phyloP scores from a whole-genome alignment of 2,888 invertebrate genomes.

The Nephrotoma flavescens region DNA sequence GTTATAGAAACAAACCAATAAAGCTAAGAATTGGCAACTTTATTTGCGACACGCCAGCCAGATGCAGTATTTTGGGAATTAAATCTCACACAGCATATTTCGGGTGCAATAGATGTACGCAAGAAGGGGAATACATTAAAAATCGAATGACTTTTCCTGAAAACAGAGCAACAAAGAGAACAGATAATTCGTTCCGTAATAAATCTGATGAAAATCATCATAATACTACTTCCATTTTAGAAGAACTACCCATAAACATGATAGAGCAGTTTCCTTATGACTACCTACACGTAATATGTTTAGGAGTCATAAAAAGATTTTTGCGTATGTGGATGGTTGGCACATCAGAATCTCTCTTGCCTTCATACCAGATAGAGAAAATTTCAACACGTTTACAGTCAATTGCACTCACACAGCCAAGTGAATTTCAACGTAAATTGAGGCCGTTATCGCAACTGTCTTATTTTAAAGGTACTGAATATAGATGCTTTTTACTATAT shows the following conservation, averaged over 20 bases:
- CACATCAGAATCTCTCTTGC: not conserved
- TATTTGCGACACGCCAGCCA: not conserved
- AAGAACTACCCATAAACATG: constrained; percentile 12
- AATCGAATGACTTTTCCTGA: constrained; percentile 10
- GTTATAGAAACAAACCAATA: not conserved
- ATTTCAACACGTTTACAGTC: constrained; percentile 3
- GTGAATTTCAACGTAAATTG: constrained; percentile 15
- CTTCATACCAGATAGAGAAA: not conserved
- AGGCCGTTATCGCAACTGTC: constrained; percentile 11
- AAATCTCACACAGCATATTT: constrained; percentile 8
- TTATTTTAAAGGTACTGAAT: constrained; percentile 15
- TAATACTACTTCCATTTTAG: constrained; percentile 11
- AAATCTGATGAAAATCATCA: constrained; percentile 13
- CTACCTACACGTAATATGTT: constrained; percentile 11
- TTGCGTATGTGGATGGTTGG: constrained; percentile 4
- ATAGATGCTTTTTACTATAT: constrained; percentile 7
- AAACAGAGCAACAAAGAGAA: not conserved
- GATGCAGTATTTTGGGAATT: not conserved
- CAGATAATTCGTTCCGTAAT: constrained; percentile 7
- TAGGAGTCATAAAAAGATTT: constrained; percentile 14
- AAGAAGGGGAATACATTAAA: constrained; percentile 11
- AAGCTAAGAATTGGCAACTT: not conserved
- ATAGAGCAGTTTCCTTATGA: constrained; percentile 9
- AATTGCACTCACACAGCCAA: constrained; percentile 8
- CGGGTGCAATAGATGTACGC: constrained; percentile 9